A percentile compares a stretch with the other conserved stretches of the same genome.
phyloP scores from a whole-genome alignment of 2,888 invertebrate species.

The Macaria notata region DNA sequence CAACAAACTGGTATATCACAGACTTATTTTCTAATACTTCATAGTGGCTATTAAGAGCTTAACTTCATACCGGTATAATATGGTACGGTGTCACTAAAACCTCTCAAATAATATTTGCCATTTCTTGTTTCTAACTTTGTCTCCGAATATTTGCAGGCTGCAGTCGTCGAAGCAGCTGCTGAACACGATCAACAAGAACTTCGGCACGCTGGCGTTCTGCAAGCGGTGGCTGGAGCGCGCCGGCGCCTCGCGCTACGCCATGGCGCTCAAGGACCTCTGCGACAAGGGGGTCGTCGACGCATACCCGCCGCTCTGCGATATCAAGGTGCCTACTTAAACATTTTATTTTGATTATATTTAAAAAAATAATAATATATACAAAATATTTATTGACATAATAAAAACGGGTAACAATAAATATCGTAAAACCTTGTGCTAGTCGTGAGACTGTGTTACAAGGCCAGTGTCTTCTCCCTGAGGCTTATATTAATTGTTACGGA shows the following conservation, averaged over 20 bases:
- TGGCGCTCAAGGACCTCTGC: conserved; percentile 98
- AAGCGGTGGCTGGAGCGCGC: conserved; percentile 99
- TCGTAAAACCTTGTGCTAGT: too few relatives aligned
- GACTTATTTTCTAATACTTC: too few relatives aligned
- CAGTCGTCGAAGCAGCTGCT: conserved; percentile 96
- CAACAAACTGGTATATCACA: too few relatives aligned
- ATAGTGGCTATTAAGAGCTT: too few relatives aligned
- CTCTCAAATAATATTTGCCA: too few relatives aligned
- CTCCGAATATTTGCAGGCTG: conserved; percentile 80
- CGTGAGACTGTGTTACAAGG: too few relatives aligned
- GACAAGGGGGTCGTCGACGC: conserved; percentile 99
- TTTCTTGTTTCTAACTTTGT: neutral
- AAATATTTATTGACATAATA: too few relatives aligned
- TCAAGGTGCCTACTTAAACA: conserved; percentile 71
- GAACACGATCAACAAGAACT: conserved; percentile 97
- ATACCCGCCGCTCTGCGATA: conserved; percentile 98
- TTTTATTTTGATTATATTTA: neutral
- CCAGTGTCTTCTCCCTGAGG: too few relatives aligned
- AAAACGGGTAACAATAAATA: too few relatives aligned
- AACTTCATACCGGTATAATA: too few relatives aligned
- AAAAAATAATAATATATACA: too few relatives aligned
- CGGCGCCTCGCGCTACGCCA: conserved; percentile 98
- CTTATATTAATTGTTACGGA: neutral
- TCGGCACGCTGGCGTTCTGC: conserved; percentile 98
- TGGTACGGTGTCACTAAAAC: too few relatives aligned